A percentile compares a stretch with the other conserved stretches of the same genome.
These are phyloP conservation scores for Arrhamphus sclerolepis DNA, from an alignment of 2,797 vertebrate genomes.

Conservation along the genomic window DNA sequence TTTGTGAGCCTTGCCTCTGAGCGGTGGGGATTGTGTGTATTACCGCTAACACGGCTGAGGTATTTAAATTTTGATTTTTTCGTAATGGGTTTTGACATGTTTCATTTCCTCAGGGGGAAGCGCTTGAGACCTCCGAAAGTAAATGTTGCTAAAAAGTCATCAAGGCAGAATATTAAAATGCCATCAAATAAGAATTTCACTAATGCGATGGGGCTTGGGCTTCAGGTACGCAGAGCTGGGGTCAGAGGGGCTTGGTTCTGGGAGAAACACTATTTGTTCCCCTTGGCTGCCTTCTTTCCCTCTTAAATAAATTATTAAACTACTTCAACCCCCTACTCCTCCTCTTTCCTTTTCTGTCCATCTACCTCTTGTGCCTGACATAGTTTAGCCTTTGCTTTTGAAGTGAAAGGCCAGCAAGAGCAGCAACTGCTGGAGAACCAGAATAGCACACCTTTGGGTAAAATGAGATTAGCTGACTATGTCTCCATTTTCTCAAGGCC, in stretches of 20 bases:
- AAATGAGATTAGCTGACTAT: slow-evolving; percentile 44
- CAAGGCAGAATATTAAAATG: slow-evolving; percentile 99
- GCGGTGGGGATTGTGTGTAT: slow-evolving; percentile 95
- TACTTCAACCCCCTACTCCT: slow-evolving; percentile 83
- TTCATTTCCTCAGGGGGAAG: slow-evolving; percentile 99
- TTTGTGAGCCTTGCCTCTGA: slow-evolving; percentile 92
- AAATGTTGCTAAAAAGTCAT: slow-evolving; percentile 99
- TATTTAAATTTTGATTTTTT: slow-evolving; percentile 99
- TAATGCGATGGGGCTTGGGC: slow-evolving; percentile 96
- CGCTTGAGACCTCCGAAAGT: slow-evolving; percentile 98
- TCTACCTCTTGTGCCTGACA: slow-evolving; percentile 88
- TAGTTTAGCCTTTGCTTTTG: slow-evolving; percentile 86
- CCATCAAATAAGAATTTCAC: slow-evolving; percentile 99
- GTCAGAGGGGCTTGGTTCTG: slow-evolving; percentile 93
- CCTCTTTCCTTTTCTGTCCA: slow-evolving; percentile 78
- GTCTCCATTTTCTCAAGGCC: slow-evolving; percentile 36
- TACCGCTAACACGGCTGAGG: slow-evolving; percentile 95
- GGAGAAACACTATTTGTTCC: slow-evolving; percentile 99
- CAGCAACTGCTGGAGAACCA: slow-evolving; percentile 51
- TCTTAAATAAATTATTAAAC: slow-evolving; percentile 88
- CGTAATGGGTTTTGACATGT: slow-evolving; percentile 99
- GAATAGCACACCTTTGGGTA: slow-evolving; percentile 53
- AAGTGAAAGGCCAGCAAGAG: slow-evolving; percentile 78
- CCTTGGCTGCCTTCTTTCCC: slow-evolving; percentile 95
- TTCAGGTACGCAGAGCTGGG: slow-evolving; percentile 91